Base-by-base conservation (phyloP, 1,140 invertebrate genomes). In the Drosophila guanche region DNA sequence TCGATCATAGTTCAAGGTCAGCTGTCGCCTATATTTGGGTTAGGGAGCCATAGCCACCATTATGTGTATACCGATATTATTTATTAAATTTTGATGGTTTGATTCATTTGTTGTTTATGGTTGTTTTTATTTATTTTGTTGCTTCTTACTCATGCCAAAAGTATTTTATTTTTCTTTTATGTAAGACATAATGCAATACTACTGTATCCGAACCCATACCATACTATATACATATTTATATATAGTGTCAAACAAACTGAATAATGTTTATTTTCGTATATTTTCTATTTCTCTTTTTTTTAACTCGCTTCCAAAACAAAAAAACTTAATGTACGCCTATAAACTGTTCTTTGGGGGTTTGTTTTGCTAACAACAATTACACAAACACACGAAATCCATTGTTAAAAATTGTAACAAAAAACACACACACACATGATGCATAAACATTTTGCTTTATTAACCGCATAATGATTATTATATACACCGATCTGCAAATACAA, bases 231-330 rank as follows among this genome's bases (percentile, higher is more conserved):
- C 67, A 71, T 54, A 51, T 61, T 23, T 71, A 43, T 62, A 41
- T 72, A 51, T 70, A 81, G 70, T 88, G 74, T 75, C 61, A 63
- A 88, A 73, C 81, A 77, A 88, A 71, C 69, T 80, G 77, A 86
- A 86, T 86, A 86, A 86, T 86, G 78, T 88, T 74, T 75, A 81
- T 77, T 81, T 86, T 78, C 78, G 65, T 86, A 85, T 85, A 86
- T 88, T 86, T 86, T 88, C 83, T 88, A 88, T 88, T 85, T 88
- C 83, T 88, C 83, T 80, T 85, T 85, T 55, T 86, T 86, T 86
- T 86, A 78, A 86, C 83, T 88, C 74, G 81, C 81, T 85, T 85
- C 77, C 41, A 60, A 74, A 65, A 51, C 48, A 65, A 78, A 61
- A 61, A 85, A 56, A 77, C 54, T 74, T 70, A 74, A 85, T 81